phyloP scores from a whole-genome alignment of 2,888 invertebrate genomes.

The Zootermopsis nevadensis region DNA sequence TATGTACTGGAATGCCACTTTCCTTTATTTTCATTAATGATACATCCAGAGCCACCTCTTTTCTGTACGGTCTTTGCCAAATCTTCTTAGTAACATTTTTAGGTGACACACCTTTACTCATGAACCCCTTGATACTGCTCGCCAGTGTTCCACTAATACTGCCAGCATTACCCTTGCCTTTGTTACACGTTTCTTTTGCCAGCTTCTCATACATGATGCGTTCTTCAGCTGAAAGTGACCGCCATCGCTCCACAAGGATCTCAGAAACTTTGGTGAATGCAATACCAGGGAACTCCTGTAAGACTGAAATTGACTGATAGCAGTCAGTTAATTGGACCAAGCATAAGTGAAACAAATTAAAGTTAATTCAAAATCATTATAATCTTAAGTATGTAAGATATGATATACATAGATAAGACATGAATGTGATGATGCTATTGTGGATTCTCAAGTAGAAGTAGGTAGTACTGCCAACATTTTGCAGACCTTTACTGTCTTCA shows the following conservation, averaged over 20 bases:
- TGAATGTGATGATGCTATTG: no score
- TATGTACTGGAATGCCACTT: neutral
- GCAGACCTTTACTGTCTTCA: no score
- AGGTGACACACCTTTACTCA: neutral
- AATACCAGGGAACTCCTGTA: constrained; percentile 58
- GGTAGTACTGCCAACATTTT: no score
- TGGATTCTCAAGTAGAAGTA: no score
- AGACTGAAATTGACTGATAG: constrained; percentile 54
- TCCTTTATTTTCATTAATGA: neutral
- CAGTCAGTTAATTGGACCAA: no score
- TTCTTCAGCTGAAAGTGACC: constrained; percentile 60
- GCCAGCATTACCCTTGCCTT: constrained; percentile 7
- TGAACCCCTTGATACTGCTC: neutral
- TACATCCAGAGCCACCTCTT: neutral
- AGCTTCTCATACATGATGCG: constrained; percentile 60
- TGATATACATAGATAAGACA: no score
- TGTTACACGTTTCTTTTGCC: constrained; percentile 54
- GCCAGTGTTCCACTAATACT: neutral
- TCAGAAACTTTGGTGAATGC: constrained; percentile 61
- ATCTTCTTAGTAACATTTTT: neutral
- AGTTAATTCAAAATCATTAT: no score
- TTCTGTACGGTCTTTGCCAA: neutral
- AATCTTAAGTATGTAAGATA: no score
- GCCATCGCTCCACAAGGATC: constrained; percentile 61
- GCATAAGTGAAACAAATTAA: no score